Evolutionary conservation across 2,888 invertebrate genomes (phyloP).

Genomic region (Pammene fasciana): DNA sequence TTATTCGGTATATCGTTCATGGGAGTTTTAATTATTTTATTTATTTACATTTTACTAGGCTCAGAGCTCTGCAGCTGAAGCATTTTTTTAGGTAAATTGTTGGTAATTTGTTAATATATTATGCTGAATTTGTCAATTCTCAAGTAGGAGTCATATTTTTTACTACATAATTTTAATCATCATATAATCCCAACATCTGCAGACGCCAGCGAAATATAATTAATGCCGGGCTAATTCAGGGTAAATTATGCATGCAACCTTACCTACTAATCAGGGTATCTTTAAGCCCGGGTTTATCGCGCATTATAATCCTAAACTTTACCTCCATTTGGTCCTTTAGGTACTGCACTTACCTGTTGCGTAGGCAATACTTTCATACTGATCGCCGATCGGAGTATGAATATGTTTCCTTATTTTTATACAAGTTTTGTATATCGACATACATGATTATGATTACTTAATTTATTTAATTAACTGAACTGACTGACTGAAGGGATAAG

Average conservation of each 20-base stretch:
- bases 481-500: too few species aligned
- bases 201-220: background rate
- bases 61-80: too few species aligned
- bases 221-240: constrained; percentile 7
- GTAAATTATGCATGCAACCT: constrained; percentile 10
- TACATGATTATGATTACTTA: too few species aligned
- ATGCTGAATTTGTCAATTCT: too few species aligned
- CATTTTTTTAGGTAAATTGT: too few species aligned
- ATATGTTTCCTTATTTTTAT: too few species aligned
- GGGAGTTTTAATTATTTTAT: too few species aligned
- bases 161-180: background rate
- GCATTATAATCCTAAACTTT: constrained; percentile 8
- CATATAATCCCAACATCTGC: background rate
- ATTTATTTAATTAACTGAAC: too few species aligned
- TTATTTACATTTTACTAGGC: too few species aligned
- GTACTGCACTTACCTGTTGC: background rate
- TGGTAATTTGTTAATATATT: too few species aligned
- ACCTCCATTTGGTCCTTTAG: constrained; percentile 4
- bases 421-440: too few species aligned
- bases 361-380: background rate
- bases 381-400: background rate
- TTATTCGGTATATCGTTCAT: too few species aligned
- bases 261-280: constrained; percentile 15
- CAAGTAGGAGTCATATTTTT: background rate
- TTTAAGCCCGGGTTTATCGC: constrained; percentile 14